These are phyloP conservation scores for Melopsittacus undulatus DNA, from an alignment of 2,797 vertebrate species.

Conservation along the genomic window DNA sequence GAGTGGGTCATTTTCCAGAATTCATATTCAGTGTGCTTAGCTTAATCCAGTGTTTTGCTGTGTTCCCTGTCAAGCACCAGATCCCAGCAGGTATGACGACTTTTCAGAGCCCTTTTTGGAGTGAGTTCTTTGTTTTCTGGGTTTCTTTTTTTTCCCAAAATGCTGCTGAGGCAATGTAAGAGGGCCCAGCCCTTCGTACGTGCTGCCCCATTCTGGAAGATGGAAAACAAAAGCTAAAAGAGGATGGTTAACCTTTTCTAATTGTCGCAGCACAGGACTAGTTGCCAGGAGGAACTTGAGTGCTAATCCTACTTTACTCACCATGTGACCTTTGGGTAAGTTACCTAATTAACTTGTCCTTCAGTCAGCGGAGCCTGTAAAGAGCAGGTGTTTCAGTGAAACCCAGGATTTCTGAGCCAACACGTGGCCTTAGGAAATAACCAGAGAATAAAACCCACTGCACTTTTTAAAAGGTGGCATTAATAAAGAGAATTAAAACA, in stretches of 20 bases:
- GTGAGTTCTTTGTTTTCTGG: not conserved
- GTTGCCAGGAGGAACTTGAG: slow-evolving; percentile 66
- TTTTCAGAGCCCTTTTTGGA: not conserved
- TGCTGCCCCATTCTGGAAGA: slow-evolving; percentile 48
- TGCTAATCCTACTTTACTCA: slow-evolving; percentile 64
- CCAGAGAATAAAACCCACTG: not conserved
- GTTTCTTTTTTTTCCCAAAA: not conserved
- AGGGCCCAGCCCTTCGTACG: not conserved
- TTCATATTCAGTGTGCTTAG: slow-evolving; percentile 2
- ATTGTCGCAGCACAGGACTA: slow-evolving; percentile 54
- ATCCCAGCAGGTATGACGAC: not conserved
- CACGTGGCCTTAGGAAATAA: slow-evolving; percentile 37
- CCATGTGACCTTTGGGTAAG: slow-evolving; percentile 66
- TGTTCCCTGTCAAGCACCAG: not conserved
- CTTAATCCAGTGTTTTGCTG: slow-evolving; percentile 38
- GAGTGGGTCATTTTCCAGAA: slow-evolving; percentile 27
- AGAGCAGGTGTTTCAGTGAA: slow-evolving; percentile 64
- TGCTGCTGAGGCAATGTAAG: not conserved
- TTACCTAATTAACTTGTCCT: slow-evolving; percentile 69
- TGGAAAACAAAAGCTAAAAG: slow-evolving; percentile 69
- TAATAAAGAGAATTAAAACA: not conserved
- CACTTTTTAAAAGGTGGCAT: not conserved
- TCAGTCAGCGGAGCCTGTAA: not conserved
- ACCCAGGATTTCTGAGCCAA: slow-evolving; percentile 29
- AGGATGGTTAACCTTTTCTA: slow-evolving; percentile 68